Conservation (phyloP, 2,888 invertebrate species). For the Escarpia spicata region DNA sequence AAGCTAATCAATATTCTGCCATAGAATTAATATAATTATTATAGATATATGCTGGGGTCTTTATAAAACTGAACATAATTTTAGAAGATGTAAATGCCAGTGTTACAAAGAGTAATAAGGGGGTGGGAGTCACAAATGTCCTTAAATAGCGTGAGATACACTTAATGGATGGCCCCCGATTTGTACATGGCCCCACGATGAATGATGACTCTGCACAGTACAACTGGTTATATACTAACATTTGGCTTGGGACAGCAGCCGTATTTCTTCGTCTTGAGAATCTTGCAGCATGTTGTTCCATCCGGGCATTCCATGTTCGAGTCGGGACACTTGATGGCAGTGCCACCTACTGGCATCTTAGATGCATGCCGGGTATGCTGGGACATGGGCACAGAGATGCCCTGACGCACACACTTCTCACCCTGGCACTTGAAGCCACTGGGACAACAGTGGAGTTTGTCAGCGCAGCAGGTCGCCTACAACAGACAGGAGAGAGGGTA, state of each 20-base stretch:
- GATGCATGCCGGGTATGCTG: neutral
- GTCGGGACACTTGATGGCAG: constrained; percentile 13
- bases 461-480: constrained; percentile 22
- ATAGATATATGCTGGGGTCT: too few relatives aligned
- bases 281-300: constrained; percentile 23
- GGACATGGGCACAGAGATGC: neutral
- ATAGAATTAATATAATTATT: too few relatives aligned
- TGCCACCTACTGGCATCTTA: neutral
- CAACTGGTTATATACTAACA: neutral
- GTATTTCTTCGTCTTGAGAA: constrained; percentile 21
- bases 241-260: constrained; percentile 25
- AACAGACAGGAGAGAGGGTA: neutral
- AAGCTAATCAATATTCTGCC: too few relatives aligned
- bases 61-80: too few relatives aligned
- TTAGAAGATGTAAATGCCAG: too few relatives aligned
- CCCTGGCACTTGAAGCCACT: neutral
- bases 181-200: neutral
- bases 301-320: neutral
- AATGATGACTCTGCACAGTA: neutral
- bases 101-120: too few relatives aligned
- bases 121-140: too few relatives aligned
- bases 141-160: too few relatives aligned
- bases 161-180: too few relatives aligned
- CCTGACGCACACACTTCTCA: neutral
- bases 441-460: constrained; percentile 24